Evolutionary conservation across 2,888 invertebrate species (phyloP).

Genomic region (Eudasyphora cyanicolor): DNA sequence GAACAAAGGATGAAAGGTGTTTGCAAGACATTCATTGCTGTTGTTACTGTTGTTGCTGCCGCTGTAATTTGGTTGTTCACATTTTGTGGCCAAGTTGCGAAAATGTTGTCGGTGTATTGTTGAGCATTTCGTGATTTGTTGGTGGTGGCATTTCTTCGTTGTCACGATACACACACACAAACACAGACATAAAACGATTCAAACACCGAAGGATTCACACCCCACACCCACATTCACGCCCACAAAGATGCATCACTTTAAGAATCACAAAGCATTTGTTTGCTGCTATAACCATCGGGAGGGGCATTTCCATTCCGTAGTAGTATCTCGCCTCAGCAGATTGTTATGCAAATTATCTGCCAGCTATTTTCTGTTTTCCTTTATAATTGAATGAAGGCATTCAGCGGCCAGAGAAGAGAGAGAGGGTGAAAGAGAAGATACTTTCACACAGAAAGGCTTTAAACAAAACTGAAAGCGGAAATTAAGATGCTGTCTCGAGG

Average conservation of each 20-base stretch:
- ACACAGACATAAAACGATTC: neutral
- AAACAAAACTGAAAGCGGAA: neutral
- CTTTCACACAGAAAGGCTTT: neutral
- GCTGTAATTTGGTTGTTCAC: conserved; percentile 15
- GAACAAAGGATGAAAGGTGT: conserved; percentile 33
- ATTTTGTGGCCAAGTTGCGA: conserved; percentile 8
- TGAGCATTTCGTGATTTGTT: conserved; percentile 51
- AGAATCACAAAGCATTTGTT: neutral
- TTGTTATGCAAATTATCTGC: conserved; percentile 42
- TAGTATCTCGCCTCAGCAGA: conserved; percentile 11
- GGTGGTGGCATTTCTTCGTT: conserved; percentile 43
- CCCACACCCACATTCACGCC: neutral
- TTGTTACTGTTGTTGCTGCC: conserved; percentile 2
- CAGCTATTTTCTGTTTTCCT: conserved; percentile 35
- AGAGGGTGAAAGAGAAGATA: neutral
- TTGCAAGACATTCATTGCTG: conserved; percentile 38
- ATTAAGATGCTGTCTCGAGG: conserved; percentile 7
- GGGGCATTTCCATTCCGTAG: neutral
- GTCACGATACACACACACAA: conserved; percentile 8
- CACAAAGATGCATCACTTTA: no score
- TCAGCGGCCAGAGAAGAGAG: neutral
- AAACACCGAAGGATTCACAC: neutral
- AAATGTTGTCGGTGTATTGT: conserved; percentile 19
- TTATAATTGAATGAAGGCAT: conserved; percentile 30
- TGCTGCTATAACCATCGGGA: neutral